A percentile compares a stretch with the other conserved stretches of the same genome.
Evolutionary conservation across 2,797 vertebrate genomes (phyloP).

Genomic region (Myotis daubentonii): DNA sequence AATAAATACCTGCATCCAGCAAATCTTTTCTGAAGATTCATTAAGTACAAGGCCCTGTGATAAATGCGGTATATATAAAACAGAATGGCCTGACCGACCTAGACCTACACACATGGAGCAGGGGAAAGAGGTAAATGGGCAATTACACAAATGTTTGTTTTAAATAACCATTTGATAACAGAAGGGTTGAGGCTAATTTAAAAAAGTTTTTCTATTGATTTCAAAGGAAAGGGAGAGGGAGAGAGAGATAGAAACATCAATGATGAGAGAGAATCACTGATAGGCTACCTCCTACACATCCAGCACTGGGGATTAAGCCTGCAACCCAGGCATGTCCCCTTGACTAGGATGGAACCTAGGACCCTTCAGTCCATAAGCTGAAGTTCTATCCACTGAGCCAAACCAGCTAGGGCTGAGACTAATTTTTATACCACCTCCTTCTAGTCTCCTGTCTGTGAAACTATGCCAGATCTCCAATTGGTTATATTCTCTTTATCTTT

Average conservation of each 20-base stretch:
- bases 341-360: no score
- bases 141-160: not conserved
- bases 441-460: not conserved
- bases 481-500: not conserved
- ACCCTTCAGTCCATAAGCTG: no score
- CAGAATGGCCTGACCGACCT: no score
- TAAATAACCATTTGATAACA: not conserved
- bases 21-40: not conserved
- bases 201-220: no score
- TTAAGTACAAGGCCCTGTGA: not conserved
- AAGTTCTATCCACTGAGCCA: no score
- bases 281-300: no score
- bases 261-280: no score
- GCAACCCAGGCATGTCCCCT: no score
- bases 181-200: not conserved
- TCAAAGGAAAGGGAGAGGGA: no score
- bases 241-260: no score
- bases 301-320: no score
- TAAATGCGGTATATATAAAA: not conserved
- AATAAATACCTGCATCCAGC: not conserved
- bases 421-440: not conserved
- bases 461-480: not conserved
- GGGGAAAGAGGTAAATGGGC: not conserved
- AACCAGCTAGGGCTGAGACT: not conserved
- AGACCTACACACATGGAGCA: not conserved